A percentile compares a stretch with the other conserved stretches of the same genome.
Conservation (phyloP, 2,888 invertebrate species). For the Leptinotarsa peninsularis region DNA sequence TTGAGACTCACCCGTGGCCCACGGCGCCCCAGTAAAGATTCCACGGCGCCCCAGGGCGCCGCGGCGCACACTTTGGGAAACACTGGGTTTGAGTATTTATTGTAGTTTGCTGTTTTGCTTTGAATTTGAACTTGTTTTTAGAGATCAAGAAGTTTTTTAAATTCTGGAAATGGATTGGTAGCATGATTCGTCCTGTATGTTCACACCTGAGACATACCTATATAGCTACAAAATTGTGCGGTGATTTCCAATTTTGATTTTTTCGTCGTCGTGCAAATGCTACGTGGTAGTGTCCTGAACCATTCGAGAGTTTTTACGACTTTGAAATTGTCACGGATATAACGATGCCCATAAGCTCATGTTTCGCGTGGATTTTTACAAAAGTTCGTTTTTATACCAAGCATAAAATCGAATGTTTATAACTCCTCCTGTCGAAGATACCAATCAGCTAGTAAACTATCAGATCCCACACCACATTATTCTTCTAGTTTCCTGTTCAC, state of each 20-base stretch:
- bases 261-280: neutral
- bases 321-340: constrained; percentile 4
- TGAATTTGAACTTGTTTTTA: too few species aligned
- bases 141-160: too few species aligned
- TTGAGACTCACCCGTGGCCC: too few species aligned
- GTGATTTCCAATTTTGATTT: constrained; percentile 1
- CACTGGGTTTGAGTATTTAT: too few species aligned
- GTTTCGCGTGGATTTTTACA: constrained; percentile 9
- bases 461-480: constrained; percentile 1
- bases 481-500: too few species aligned
- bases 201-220: neutral
- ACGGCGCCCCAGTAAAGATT: too few species aligned
- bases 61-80: too few species aligned
- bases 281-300: neutral
- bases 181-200: neutral
- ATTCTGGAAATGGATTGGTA: too few species aligned
- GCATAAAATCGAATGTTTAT: constrained; percentile 10
- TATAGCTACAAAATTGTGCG: neutral
- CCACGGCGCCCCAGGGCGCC: too few species aligned
- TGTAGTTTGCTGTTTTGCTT: too few species aligned
- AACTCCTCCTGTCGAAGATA: neutral
- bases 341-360: constrained; percentile 11
- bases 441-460: neutral
- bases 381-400: neutral
- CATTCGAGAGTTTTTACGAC: constrained; percentile 16